phyloP scores from a whole-genome alignment of 2,797 vertebrate species.

The Amazona finschi region DNA sequence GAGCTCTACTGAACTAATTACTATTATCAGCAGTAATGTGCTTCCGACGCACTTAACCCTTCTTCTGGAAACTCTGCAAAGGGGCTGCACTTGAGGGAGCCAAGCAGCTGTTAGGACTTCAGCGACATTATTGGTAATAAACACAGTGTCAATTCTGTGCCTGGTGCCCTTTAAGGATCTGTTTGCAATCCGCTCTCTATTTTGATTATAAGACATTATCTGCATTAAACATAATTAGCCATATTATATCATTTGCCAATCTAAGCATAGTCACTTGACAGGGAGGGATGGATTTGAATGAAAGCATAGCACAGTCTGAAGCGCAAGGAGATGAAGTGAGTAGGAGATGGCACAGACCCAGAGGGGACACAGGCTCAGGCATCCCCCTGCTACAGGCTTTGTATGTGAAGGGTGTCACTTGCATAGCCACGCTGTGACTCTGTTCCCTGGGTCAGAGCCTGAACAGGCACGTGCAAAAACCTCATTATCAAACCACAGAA shows the following conservation, averaged over 20 bases:
- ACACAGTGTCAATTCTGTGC: constrained; percentile 9
- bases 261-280: not conserved
- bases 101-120: constrained; percentile 57
- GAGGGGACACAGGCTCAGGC: not conserved
- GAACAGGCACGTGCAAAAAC: not conserved
- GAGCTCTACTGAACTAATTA: constrained; percentile 56
- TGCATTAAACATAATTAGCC: constrained; percentile 54
- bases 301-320: not conserved
- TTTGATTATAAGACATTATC: constrained; percentile 65
- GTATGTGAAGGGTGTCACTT: not conserved
- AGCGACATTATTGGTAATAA: not conserved
- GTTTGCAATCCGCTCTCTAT: constrained; percentile 46
- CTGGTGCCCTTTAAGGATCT: constrained; percentile 41
- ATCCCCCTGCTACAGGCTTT: not conserved
- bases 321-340: not conserved
- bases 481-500: not conserved
- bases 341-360: not conserved
- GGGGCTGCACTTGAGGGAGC: constrained; percentile 52
- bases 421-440: not conserved
- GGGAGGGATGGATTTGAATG: constrained; percentile 1
- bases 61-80: constrained; percentile 61
- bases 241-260: not conserved
- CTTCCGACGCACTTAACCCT: constrained; percentile 35
- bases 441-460: not conserved
- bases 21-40: constrained; percentile 53